Evolutionary conservation across 1,140 invertebrate species (phyloP).

Genomic region (Drosophila guanche): DNA sequence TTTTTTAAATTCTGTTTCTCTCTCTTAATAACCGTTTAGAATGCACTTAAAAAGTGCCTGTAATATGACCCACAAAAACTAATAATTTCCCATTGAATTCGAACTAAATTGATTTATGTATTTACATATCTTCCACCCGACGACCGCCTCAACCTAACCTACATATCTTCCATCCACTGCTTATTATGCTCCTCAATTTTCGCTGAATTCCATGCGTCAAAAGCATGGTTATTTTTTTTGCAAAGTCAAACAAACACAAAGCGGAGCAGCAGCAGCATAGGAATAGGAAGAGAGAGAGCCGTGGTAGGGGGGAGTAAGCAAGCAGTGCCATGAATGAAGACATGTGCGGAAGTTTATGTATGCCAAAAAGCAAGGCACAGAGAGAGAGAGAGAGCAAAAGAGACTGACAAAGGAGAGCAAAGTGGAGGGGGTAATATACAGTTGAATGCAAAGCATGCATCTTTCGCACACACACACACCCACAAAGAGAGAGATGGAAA

Average conservation of each 20-base stretch:
- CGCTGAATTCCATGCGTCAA: too few relatives aligned
- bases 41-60: background rate
- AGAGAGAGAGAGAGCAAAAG: conserved; percentile 14
- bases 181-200: too few relatives aligned
- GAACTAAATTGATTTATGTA: too few relatives aligned
- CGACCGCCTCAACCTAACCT: too few relatives aligned
- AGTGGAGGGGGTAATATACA: background rate
- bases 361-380: conserved; percentile 23
- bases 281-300: background rate
- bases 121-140: too few relatives aligned
- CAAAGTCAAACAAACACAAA: conserved; percentile 22
- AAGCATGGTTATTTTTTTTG: background rate
- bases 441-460: conserved; percentile 50
- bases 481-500: conserved; percentile 8
- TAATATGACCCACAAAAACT: too few relatives aligned
- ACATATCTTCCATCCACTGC: too few relatives aligned
- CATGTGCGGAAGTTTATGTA: conserved; percentile 61
- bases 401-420: background rate
- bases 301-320: conserved; percentile 27
- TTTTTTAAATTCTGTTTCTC: too few relatives aligned
- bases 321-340: conserved; percentile 69
- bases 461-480: conserved; percentile 7
- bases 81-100: too few relatives aligned
- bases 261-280: conserved; percentile 7
- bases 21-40: too few relatives aligned